A percentile compares a stretch with the other conserved stretches of the same genome.
Evolutionary conservation across 2,797 vertebrate genomes (phyloP).

Genomic region (Hipposideros larvatus): DNA sequence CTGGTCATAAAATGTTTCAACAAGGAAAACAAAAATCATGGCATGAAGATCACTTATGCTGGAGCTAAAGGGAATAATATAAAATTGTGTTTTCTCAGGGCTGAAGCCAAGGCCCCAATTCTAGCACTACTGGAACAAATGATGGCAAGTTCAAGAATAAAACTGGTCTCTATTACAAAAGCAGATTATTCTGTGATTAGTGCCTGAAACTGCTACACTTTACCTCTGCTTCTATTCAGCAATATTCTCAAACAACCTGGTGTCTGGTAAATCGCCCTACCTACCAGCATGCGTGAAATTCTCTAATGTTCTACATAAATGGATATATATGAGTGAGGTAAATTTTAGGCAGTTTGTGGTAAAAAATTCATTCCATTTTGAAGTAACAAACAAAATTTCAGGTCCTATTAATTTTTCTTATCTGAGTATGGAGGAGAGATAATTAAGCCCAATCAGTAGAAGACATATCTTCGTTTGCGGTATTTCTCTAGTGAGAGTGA

Average conservation of each 20-base stretch:
- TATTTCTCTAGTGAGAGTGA: background rate
- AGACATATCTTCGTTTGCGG: background rate
- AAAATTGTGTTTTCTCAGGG: slow-evolving; percentile 11
- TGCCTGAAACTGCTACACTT: background rate
- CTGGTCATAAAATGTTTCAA: slow-evolving; percentile 30
- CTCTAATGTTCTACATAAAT: background rate
- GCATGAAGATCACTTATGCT: slow-evolving; percentile 10
- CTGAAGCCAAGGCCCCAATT: background rate
- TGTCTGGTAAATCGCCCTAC: background rate
- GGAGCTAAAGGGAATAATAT: background rate
- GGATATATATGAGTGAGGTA: background rate
- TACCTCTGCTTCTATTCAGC: background rate
- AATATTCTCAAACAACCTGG: background rate
- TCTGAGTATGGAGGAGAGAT: background rate
- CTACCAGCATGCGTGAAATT: background rate
- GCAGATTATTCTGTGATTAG: slow-evolving; percentile 50
- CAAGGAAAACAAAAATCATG: background rate
- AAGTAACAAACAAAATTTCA: background rate
- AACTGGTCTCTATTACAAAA: slow-evolving; percentile 29
- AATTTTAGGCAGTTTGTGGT: background rate
- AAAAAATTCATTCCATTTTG: slow-evolving; percentile 1
- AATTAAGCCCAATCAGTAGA: background rate
- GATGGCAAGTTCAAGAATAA: background rate
- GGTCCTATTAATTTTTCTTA: background rate
- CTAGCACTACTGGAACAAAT: slow-evolving; percentile 20